Conservation (phyloP, 2,888 invertebrate genomes). For the Chromoteleia sp. region DNA sequence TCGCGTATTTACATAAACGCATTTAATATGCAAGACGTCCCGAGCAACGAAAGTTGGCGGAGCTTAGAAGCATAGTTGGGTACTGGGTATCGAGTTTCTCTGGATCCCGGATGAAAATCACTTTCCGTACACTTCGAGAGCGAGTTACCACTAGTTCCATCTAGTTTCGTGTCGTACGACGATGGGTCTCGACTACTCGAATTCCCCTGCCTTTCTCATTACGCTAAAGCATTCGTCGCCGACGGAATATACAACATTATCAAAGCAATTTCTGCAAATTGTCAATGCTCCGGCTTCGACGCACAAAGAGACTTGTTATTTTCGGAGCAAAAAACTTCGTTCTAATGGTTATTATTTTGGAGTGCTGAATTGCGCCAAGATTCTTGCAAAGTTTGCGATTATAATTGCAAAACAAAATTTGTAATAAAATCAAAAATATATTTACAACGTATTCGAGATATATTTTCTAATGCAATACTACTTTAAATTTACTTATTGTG, state of each 20-base stretch:
- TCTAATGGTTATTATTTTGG: no score
- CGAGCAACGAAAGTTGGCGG: constrained; percentile 42
- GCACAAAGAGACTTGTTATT: constrained; percentile 28
- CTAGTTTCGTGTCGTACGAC: constrained; percentile 59
- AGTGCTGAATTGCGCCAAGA: no score
- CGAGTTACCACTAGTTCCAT: constrained; percentile 52
- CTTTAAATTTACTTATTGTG: no score
- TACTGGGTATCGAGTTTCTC: constrained; percentile 59
- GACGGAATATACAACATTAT: constrained; percentile 48
- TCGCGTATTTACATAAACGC: constrained; percentile 58
- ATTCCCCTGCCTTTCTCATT: constrained; percentile 58
- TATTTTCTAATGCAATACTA: no score
- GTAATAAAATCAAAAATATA: no score
- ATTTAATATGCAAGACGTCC: constrained; percentile 61
- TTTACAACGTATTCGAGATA: no score
- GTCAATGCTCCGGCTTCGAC: constrained; percentile 23
- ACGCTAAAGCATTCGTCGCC: constrained; percentile 40
- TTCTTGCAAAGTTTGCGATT: no score
- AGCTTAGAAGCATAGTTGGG: constrained; percentile 42
- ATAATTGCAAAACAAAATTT: no score
- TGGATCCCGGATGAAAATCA: constrained; percentile 64
- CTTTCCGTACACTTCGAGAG: constrained; percentile 64
- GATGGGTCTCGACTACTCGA: constrained; percentile 51
- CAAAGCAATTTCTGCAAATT: constrained; percentile 47
- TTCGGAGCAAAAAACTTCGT: not conserved